Conservation (phyloP, 2,888 invertebrate species). For the Epinotia bilunana region DNA sequence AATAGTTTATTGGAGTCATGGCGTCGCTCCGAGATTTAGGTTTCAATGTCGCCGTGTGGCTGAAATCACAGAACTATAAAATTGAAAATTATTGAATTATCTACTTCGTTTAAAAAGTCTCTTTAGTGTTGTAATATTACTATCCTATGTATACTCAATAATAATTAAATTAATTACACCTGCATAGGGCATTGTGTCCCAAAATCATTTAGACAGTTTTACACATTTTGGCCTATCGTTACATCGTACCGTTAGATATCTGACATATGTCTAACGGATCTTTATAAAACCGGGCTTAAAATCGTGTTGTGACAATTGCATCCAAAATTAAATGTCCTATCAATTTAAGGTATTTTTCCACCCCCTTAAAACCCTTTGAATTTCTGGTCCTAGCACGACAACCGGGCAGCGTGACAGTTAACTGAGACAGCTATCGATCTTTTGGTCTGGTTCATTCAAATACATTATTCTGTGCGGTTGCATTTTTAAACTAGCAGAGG, state of each 20-base stretch:
- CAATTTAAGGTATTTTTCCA: too few species aligned
- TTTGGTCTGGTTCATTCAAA: conserved; percentile 6
- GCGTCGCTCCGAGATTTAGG: conserved; percentile 14
- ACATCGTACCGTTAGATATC: too few species aligned
- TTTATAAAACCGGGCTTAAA: too few species aligned
- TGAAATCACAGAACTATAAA: not conserved
- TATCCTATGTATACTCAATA: too few species aligned
- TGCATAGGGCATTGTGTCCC: too few species aligned
- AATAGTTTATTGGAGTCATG: conserved; percentile 23
- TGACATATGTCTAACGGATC: too few species aligned
- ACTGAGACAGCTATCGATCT: conserved; percentile 11
- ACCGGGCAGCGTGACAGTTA: too few species aligned
- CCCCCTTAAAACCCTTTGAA: not conserved
- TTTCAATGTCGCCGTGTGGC: conserved; percentile 1
- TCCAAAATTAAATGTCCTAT: too few species aligned
- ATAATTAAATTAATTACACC: too few species aligned
- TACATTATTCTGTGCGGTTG: conserved; percentile 16
- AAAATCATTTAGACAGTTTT: too few species aligned
- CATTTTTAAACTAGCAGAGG: conserved; percentile 18
- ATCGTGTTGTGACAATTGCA: too few species aligned
- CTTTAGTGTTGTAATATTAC: not conserved
- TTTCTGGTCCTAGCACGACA: not conserved
- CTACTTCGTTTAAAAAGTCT: not conserved
- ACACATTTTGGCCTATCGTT: too few species aligned
- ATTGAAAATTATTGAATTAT: not conserved